Base-by-base conservation (phyloP, 2,888 invertebrate species). In the Heliconius charithonia region DNA sequence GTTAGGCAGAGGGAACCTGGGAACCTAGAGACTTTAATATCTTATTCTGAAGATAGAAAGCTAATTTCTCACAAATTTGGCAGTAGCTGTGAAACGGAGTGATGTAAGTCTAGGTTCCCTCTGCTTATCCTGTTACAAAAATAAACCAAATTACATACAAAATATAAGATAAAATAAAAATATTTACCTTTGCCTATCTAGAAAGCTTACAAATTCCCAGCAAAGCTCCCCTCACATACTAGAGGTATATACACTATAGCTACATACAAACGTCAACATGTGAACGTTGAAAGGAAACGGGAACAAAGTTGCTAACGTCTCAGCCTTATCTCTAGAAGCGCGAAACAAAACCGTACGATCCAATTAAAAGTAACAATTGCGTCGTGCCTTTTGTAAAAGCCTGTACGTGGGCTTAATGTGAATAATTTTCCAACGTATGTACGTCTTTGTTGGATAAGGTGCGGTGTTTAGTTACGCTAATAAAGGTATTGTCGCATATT, bases 311-410 rank as follows among this genome's bases (percentile, higher is more conserved):
- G 27, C n/a, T 79, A 66, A 76, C 71, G 75, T 76, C 79, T 75
- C 12, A 62, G 74, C 69, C 51, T 45, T 78, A 78, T 70, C 78
- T 25, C 71, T 41, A 51, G 27, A 66, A 76, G 79, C 79, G 71
- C 66, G 29, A n/a, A 63, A 78, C 73, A 76, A 72, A 77, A 77
- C 80, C 59, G 59, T 77, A 75, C 25, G 62, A 80, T 78, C 78
- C 78, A 80, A 80, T 80, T 80, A 80, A 80, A 78, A 73, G 77
- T 69, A 69, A 76, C 76, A 22, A 72, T 72, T 72, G 71, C 56
- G 51, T 72, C 41, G 10, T 41, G 67, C 29, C 51, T 51, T 72
- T 56, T 32, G 29, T 72, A n/a, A 32, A 72, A 72, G 71, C 29
- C 16, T 19, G 41, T 67, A 67, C 62, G 41, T 63, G 25, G 27